phyloP scores from a whole-genome alignment of 2,797 vertebrate species.

The Notoglanidium macrostoma region DNA sequence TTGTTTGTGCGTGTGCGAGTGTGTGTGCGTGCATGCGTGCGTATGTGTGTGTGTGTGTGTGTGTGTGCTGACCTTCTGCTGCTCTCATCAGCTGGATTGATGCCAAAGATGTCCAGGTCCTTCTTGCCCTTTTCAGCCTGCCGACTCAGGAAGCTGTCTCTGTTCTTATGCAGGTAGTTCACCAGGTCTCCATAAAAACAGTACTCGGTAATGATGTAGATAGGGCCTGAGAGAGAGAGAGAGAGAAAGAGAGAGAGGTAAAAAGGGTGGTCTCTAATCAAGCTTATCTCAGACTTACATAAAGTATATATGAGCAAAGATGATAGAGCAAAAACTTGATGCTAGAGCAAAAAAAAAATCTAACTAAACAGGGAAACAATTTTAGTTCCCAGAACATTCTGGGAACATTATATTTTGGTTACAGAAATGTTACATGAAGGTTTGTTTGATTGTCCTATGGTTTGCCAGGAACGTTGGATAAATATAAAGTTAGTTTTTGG shows the following conservation, averaged over 20 bases:
- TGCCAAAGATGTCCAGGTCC: slow-evolving; percentile 94
- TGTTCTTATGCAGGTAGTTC: slow-evolving; percentile 97
- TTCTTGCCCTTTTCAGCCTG: slow-evolving; percentile 91
- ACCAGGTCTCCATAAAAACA: slow-evolving; percentile 99
- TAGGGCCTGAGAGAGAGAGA: slow-evolving; percentile 80
- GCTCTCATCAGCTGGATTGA: slow-evolving; percentile 92
- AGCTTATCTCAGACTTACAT: slow-evolving; percentile 72
- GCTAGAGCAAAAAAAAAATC: slow-evolving; percentile 57
- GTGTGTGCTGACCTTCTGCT: slow-evolving; percentile 84
- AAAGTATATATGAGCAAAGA: slow-evolving; percentile 68
- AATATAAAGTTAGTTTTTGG: too few species aligned
- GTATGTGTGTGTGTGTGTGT: background rate
- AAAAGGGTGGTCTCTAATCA: slow-evolving; percentile 40
- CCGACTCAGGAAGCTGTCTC: slow-evolving; percentile 88
- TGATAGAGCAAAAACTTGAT: slow-evolving; percentile 63
- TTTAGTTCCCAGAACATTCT: too few species aligned
- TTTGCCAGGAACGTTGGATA: too few species aligned
- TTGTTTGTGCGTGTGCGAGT: background rate
- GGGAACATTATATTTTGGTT: too few species aligned
- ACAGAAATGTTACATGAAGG: too few species aligned
- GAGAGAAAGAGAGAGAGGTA: slow-evolving; percentile 8
- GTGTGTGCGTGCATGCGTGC: background rate
- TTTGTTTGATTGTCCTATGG: too few species aligned
- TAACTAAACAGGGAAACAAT: too few species aligned
- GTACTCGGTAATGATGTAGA: slow-evolving; percentile 99